Base-by-base conservation (phyloP, 2,113 vertebrate species). In the Toxotes jaculatrix region DNA sequence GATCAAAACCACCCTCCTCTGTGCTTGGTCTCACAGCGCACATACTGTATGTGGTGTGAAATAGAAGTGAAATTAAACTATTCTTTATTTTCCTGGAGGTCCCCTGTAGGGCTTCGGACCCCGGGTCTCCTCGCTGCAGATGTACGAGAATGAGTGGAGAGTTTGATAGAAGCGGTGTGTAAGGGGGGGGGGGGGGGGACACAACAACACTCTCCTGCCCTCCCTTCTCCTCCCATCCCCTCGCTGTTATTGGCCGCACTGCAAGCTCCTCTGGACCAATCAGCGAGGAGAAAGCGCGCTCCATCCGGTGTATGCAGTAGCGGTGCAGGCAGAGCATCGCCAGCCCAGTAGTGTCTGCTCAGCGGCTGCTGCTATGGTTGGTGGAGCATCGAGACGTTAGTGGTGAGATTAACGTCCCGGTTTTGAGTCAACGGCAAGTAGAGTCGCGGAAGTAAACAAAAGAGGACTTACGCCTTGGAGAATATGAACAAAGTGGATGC, bases 401-500 rank as follows among this genome's bases (percentile, higher is more conserved):
- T 60, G 71, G 80, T 80, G 82, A 89, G 61, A 77, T 79, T 74
- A 70, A 64, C 59, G 66, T 81, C 83, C 79, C 45, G 55, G 23
- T 64, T 79, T 32, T 75, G 55, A 62, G 36, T 83, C 65, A 8
- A 66, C 27, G 68, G 63, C 5, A 36, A 82, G 78, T 27, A 76
- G 68, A 74, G 79, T 64, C 53, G 47, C 76, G 82, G 70, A 74
- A 78, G 78, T 86, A 78, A 77, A 73, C 62, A 76, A 55, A 59
- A 57, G 19, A 57, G 76, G 84, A 88, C 51, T 67, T 17, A 42
- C 64, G 67, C 9, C 11, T 71, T 56, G 78, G 89, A 93, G 93
- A 96, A 95, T 94, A 96, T 96, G 95, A 96, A 92, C 94, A 96
- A 95, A 90, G 95, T 91, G 74, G 95, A 93, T 60, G 88, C 89